Base-by-base conservation (phyloP, 2,888 invertebrate species). In the Hirtodrosophila confusa region DNA sequence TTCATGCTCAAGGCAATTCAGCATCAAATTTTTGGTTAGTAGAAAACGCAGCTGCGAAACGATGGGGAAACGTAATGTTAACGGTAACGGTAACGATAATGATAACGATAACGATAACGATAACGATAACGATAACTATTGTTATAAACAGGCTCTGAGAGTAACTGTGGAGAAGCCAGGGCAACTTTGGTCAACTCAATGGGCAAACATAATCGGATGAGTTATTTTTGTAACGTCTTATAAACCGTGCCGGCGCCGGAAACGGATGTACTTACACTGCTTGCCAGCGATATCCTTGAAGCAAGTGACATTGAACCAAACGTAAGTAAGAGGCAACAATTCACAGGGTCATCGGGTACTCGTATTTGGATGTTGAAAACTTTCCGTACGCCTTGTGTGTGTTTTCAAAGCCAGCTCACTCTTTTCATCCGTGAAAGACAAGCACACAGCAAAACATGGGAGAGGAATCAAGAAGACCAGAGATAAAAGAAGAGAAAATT, bases 241-340 rank as follows among this genome's bases (percentile, higher is more conserved):
- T 54, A 57, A 63, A 43, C 17, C 17, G 17, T 35, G 39, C 9
- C 47, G 39, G 41, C 43, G 60, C 57, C 68, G 80, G 71, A 74
- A 85, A 66, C 65, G 66, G 58, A 75, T 69, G 65, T 78, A 85
- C 85, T 85, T 85, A 85, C 85, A 68, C 65, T 82, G 68, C 67
- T 63, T 40, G 61, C 66, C 67, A 63, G 48, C 43, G 79, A 80
- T 65, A 77, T 88, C 88, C 88, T 88, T 66, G 80, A 82, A 54
- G 87, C 64, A 66, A 88, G 76, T 66, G 85, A 78, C 88, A 86
- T 88, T 74, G 76, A 72, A 62, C 63, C 64, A 62, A 41, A 61
- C 62, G 49, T 47, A 63, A 62, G 44, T 54, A 50, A 31, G 49
- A 36, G 24, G 36, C 63, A 55, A 60, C 53, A 54, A 41, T 47